phyloP scores from a whole-genome alignment of 2,888 invertebrate genomes.

The Hydrotaea diabolus region DNA sequence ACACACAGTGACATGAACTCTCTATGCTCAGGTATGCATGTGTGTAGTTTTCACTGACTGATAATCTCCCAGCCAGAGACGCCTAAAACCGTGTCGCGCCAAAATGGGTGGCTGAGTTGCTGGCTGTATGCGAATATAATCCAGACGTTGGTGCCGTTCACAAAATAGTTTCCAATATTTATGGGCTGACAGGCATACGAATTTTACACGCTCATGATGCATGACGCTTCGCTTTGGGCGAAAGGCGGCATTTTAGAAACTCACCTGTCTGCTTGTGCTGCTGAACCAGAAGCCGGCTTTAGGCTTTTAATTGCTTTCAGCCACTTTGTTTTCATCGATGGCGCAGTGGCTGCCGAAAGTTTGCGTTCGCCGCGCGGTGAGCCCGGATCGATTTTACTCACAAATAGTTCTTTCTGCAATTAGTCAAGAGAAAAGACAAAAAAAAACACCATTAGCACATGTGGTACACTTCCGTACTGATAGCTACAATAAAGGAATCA shows the following conservation, averaged over 20 bases:
- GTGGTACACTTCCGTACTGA: no score
- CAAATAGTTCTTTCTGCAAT: constrained; percentile 92
- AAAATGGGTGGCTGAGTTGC: no score
- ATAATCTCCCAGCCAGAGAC: no score
- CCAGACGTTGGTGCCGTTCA: background rate
- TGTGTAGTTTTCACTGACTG: no score
- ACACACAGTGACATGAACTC: no score
- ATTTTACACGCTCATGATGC: background rate
- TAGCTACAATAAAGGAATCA: no score
- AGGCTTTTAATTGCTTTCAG: constrained; percentile 97
- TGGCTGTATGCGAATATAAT: no score
- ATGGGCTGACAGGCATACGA: background rate
- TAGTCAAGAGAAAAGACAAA: constrained; percentile 67
- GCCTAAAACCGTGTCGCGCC: no score
- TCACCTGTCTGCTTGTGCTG: constrained; percentile 84
- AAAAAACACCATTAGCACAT: constrained; percentile 19
- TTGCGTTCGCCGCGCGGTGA: constrained; percentile 87
- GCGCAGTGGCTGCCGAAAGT: constrained; percentile 91
- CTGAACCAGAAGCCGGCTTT: constrained; percentile 87
- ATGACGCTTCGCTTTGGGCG: background rate
- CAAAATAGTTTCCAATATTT: constrained; percentile 60
- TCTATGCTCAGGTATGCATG: no score
- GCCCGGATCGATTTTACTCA: constrained; percentile 87
- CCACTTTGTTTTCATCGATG: constrained; percentile 98
- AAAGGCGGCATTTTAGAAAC: constrained; percentile 74